Conservation (phyloP, 1,140 invertebrate genomes). For the Anadara kagoshimensis region DNA sequence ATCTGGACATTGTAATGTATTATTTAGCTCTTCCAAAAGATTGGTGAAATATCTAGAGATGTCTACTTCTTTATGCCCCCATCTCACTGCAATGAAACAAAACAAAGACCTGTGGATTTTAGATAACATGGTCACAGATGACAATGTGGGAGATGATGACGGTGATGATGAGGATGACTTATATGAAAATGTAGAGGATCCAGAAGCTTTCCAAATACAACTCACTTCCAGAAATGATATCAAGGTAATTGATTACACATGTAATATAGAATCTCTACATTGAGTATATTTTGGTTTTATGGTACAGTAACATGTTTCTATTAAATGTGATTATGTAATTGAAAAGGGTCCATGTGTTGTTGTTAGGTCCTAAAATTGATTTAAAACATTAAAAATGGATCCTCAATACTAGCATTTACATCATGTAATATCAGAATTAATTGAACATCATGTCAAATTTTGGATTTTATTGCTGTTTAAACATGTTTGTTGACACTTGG, state of each 20-base stretch:
- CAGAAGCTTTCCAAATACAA: conserved; percentile 1
- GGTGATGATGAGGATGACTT: neutral
- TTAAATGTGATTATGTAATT: neutral
- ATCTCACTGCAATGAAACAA: conserved; percentile 7
- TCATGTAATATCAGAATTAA: too few species aligned
- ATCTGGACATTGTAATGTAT: neutral
- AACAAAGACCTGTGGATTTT: conserved; percentile 3
- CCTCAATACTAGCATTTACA: too few species aligned
- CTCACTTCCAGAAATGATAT: neutral
- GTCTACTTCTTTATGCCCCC: neutral
- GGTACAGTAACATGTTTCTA: neutral
- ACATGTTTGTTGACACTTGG: too few species aligned
- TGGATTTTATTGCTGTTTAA: too few species aligned
- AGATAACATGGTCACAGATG: neutral
- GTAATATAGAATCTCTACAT: neutral
- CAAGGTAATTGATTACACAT: neutral
- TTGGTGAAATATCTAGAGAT: conserved; percentile 1
- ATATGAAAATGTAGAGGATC: neutral
- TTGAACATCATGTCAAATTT: too few species aligned
- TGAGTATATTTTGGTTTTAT: neutral
- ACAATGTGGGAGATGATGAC: conserved; percentile 2
- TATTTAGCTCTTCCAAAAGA: neutral
- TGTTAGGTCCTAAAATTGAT: conserved; percentile 2
- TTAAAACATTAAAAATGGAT: too few species aligned
- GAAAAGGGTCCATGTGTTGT: neutral